These are phyloP conservation scores for Spilogale gracilis DNA, from an alignment of 2,113 vertebrate genomes.

Conservation along the genomic window DNA sequence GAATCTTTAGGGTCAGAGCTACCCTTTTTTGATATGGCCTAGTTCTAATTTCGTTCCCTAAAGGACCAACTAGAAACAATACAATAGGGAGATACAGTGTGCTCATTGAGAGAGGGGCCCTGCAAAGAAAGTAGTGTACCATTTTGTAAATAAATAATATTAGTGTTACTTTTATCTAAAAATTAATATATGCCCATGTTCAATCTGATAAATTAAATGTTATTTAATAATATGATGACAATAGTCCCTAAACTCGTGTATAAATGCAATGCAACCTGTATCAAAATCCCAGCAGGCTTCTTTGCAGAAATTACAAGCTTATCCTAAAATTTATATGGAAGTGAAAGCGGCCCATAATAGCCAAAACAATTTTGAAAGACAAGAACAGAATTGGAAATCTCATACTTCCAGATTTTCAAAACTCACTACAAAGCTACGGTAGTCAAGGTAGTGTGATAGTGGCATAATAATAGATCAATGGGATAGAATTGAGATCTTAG, in stretches of 20 bases:
- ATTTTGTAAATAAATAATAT: slow-evolving; percentile 38
- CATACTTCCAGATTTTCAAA: slow-evolving; percentile 30
- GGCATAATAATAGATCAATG: neutral
- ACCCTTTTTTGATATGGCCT: neutral
- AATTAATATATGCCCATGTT: neutral
- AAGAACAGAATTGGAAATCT: neutral
- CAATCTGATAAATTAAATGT: slow-evolving; percentile 21
- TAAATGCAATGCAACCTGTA: neutral
- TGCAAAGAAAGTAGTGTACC: neutral
- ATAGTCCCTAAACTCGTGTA: neutral
- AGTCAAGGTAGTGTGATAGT: neutral
- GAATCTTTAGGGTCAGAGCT: neutral
- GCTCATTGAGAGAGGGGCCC: neutral
- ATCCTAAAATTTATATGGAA: neutral
- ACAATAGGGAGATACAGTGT: neutral
- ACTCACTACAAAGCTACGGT: neutral
- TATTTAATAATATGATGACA: slow-evolving; percentile 27
- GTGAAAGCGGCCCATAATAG: neutral
- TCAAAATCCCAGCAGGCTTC: neutral
- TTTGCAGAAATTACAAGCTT: neutral
- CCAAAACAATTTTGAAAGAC: slow-evolving; percentile 14
- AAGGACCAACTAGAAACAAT: neutral
- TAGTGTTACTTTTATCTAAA: slow-evolving; percentile 44
- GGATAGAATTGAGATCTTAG: neutral
- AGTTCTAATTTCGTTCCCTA: slow-evolving; percentile 26